phyloP scores from a whole-genome alignment of 2,888 invertebrate genomes.

The Cephus pygmeus region DNA sequence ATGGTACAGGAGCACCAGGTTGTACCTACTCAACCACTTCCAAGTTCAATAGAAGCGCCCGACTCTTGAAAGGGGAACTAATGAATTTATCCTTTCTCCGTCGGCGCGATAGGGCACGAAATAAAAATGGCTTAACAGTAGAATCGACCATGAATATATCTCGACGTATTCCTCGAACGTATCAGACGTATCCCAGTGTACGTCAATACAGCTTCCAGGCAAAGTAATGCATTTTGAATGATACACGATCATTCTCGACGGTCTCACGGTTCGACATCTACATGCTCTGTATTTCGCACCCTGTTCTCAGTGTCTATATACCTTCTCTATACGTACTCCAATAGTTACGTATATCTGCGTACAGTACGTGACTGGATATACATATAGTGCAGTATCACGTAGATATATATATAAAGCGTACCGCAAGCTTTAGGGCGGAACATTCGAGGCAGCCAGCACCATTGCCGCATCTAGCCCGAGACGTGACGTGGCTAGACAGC shows the following conservation, averaged over 20 bases:
- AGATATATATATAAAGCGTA: too few relatives aligned
- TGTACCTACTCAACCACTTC: too few relatives aligned
- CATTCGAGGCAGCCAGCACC: not conserved
- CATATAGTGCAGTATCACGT: too few relatives aligned
- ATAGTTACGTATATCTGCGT: too few relatives aligned
- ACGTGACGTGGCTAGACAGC: conserved; percentile 3
- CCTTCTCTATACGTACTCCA: too few relatives aligned
- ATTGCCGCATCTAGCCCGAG: not conserved
- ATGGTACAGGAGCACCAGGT: too few relatives aligned
- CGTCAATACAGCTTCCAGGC: not conserved
- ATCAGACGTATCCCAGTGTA: not conserved
- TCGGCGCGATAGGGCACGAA: not conserved
- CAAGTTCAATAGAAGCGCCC: too few relatives aligned
- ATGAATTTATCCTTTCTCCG: conserved; percentile 2
- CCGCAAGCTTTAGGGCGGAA: not conserved
- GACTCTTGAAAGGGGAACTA: not conserved
- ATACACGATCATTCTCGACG: not conserved
- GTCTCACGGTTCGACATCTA: not conserved
- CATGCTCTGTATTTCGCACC: not conserved
- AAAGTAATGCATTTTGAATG: conserved; percentile 20
- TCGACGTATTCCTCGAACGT: not conserved
- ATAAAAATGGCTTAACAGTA: conserved; percentile 3
- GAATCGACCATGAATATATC: conserved; percentile 14
- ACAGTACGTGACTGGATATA: too few relatives aligned
- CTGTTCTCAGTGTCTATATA: too few relatives aligned